Percentiles rank a stretch among this genome's conserved stretches.
These are phyloP conservation scores for Gisinianus flammeolus DNA, from an alignment of 2,888 invertebrate genomes.

Conservation along the genomic window DNA sequence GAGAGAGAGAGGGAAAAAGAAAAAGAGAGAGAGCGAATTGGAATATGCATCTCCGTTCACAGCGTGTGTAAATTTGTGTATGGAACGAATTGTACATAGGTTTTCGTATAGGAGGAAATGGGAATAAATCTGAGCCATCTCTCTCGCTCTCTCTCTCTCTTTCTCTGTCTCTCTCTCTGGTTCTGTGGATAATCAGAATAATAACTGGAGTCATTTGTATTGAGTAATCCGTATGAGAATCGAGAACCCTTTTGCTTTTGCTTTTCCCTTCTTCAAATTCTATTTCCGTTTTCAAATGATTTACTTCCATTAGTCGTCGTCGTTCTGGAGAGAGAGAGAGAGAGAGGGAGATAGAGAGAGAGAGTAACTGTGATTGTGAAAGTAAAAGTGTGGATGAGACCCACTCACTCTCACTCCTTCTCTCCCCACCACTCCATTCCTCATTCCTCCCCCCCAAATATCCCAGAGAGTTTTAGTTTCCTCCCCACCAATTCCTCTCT, in stretches of 20 bases:
- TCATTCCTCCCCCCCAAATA: not conserved
- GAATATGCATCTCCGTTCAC: not conserved
- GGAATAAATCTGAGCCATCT: constrained; percentile 29
- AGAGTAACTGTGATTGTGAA: not conserved
- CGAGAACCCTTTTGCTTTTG: not conserved
- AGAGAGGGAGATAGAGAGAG: not conserved
- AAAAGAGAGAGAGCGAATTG: not conserved
- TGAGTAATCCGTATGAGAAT: too few species aligned
- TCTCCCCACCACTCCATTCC: not conserved
- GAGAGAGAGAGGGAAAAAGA: not conserved
- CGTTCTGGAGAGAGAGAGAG: not conserved
- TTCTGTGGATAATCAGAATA: constrained; percentile 31
- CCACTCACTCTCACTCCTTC: not conserved
- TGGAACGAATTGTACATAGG: not conserved
- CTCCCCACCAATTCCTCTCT: not conserved
- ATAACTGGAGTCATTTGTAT: constrained; percentile 28
- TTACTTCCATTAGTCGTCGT: constrained; percentile 41
- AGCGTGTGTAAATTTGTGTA: not conserved
- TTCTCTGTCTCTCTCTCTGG: too few species aligned
- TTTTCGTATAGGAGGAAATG: constrained; percentile 8
- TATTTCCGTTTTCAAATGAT: constrained; percentile 46
- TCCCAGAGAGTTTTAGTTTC: not conserved
- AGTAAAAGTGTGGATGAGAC: constrained; percentile 19
- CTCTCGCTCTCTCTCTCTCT: not conserved
- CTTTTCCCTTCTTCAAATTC: constrained; percentile 31